A percentile compares a stretch with the other conserved stretches of the same genome.
These are phyloP conservation scores for Pollimyrus isidori DNA, from an alignment of 2,113 vertebrate genomes.

Conservation along the genomic window DNA sequence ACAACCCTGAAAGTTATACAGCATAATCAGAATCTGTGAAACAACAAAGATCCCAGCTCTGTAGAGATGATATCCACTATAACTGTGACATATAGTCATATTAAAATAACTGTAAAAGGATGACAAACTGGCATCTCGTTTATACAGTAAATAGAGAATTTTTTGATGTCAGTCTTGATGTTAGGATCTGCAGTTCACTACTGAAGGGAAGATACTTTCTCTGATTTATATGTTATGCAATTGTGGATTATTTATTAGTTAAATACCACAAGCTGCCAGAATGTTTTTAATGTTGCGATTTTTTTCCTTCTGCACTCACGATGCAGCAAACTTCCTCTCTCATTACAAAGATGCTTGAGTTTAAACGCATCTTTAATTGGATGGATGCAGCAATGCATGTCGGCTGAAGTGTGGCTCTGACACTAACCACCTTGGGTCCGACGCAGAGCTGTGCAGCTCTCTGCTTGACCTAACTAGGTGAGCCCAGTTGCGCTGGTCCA, in stretches of 20 bases:
- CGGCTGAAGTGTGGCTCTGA: neutral
- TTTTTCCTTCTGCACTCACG: neutral
- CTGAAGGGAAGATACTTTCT: neutral
- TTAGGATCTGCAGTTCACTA: neutral
- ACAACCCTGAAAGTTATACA: neutral
- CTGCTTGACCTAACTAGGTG: conserved; percentile 36
- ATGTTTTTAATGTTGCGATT: neutral
- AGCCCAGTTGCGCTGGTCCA: conserved; percentile 64
- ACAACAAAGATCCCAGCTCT: neutral
- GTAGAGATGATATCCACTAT: neutral
- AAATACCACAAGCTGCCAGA: neutral
- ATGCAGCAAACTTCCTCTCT: neutral
- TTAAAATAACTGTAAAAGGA: neutral
- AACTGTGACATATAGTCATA: neutral
- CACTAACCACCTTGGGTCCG: neutral
- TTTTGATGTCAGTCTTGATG: neutral
- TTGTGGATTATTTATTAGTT: neutral
- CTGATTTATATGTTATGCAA: neutral
- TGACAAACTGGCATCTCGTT: neutral
- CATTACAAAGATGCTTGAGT: neutral
- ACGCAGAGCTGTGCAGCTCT: conserved; percentile 7
- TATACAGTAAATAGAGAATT: neutral
- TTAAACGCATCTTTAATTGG: conserved; percentile 26
- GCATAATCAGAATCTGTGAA: neutral
- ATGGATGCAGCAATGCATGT: neutral